Conservation (phyloP, 37 sponge, comb jelly and placozoan species). For the Axinella damicornis region DNA sequence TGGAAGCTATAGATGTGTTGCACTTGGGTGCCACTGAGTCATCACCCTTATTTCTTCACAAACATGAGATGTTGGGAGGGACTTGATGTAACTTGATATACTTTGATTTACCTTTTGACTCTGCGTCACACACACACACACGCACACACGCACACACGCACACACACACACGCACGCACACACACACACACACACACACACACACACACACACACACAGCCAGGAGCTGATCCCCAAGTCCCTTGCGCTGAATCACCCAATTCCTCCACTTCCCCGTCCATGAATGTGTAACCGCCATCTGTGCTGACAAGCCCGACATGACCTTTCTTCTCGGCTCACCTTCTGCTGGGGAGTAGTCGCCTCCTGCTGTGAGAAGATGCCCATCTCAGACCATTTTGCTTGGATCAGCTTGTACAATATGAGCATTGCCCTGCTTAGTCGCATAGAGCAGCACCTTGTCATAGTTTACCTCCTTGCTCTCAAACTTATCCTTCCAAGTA, state of each 20-base stretch:
- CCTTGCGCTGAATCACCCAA: conserved; percentile 11
- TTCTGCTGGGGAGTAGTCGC: conserved; percentile 61
- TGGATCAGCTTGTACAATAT: conserved; percentile 31
- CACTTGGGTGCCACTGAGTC: too few species aligned
- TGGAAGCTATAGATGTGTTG: too few species aligned
- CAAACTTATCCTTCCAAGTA: conserved; percentile 46
- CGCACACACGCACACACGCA: not conserved
- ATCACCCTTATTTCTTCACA: too few species aligned
- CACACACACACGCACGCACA: not conserved
- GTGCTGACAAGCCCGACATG: not conserved
- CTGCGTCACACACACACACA: too few species aligned
- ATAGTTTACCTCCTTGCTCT: conserved; percentile 13
- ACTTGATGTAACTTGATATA: too few species aligned
- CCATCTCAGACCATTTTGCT: conserved; percentile 22
- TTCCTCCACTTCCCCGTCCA: conserved; percentile 27
- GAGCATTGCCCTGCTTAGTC: conserved; percentile 39
- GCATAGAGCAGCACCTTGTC: conserved; percentile 48
- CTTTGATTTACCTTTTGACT: too few species aligned
- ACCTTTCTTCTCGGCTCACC: conserved; percentile 28
- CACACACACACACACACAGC: too few species aligned
- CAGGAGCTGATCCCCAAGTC: conserved; percentile 64
- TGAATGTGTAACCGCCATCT: conserved; percentile 37
- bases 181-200: too few species aligned
- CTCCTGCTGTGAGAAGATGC: conserved; percentile 49
- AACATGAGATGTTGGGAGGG: too few species aligned